Conservation (phyloP, 2,888 invertebrate genomes). For the Pristionchus japonicus region DNA sequence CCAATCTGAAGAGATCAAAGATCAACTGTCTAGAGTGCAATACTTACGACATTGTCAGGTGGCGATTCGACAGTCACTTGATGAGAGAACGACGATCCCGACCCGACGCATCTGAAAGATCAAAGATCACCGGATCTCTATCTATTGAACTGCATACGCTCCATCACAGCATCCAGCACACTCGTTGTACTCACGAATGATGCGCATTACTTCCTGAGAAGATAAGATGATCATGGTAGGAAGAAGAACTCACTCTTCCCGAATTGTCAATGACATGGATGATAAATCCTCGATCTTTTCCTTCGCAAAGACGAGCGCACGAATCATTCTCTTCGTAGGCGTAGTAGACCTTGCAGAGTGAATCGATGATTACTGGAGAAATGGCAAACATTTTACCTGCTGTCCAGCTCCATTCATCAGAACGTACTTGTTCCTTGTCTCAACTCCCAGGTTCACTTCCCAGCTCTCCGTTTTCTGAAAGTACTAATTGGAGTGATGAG, state of each 20-base stretch:
- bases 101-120: neutral
- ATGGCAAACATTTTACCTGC: conserved; percentile 48
- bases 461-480: conserved; percentile 54
- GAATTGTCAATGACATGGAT: conserved; percentile 77
- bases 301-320: conserved; percentile 76
- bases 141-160: neutral
- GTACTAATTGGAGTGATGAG: no score
- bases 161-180: neutral
- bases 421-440: conserved; percentile 62
- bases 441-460: conserved; percentile 61
- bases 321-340: conserved; percentile 75
- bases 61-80: neutral
- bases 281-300: conserved; percentile 75
- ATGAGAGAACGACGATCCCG: neutral
- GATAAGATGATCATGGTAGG: neutral
- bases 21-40: neutral
- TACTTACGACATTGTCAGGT: neutral
- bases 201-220: neutral
- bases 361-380: neutral
- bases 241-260: conserved; percentile 51
- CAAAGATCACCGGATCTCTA: neutral
- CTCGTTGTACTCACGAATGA: neutral
- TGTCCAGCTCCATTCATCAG: conserved; percentile 59
- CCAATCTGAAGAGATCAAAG: neutral
- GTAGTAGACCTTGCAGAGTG: conserved; percentile 55